These are phyloP conservation scores for Opisthograptis luteolata DNA, from an alignment of 2,888 invertebrate species.

Conservation along the genomic window DNA sequence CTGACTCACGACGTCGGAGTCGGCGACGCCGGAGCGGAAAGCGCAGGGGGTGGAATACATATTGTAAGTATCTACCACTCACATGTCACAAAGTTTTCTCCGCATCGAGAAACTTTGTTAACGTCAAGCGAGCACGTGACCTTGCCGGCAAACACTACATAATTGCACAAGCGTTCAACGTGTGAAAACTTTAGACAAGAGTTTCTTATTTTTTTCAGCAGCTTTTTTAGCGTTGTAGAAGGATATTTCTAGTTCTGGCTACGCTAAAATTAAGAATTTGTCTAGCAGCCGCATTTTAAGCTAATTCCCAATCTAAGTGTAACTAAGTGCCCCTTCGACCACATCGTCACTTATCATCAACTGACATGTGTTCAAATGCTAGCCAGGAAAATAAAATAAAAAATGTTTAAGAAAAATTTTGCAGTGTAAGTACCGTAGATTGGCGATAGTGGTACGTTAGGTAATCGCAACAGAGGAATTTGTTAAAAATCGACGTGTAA, in stretches of 20 bases:
- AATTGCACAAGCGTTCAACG: constrained; percentile 61
- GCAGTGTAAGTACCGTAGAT: too few species aligned
- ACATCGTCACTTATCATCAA: too few species aligned
- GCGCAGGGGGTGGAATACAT: constrained; percentile 58
- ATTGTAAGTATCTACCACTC: constrained; percentile 82
- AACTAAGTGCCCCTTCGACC: too few species aligned
- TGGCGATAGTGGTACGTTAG: too few species aligned
- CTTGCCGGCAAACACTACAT: constrained; percentile 70
- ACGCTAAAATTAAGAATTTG: too few species aligned
- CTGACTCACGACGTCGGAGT: constrained; percentile 76
- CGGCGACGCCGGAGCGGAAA: constrained; percentile 49
- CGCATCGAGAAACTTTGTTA: constrained; percentile 83
- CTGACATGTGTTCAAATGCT: too few species aligned
- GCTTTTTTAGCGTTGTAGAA: constrained; percentile 7
- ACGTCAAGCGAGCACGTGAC: constrained; percentile 83
- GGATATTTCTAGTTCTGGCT: too few species aligned
- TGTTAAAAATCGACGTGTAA: background rate
- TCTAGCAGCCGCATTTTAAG: too few species aligned
- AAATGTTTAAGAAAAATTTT: too few species aligned
- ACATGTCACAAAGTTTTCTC: constrained; percentile 84
- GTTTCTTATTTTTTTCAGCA: constrained; percentile 36
- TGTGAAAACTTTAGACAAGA: constrained; percentile 45
- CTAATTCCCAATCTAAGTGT: too few species aligned
- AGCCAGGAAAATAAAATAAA: too few species aligned
- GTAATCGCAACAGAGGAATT: background rate